A percentile compares a stretch with the other conserved stretches of the same genome.
phyloP scores from a whole-genome alignment of 30 jellyfish, hydroid and myxozoan genomes.

The Chironex yamaguchii region DNA sequence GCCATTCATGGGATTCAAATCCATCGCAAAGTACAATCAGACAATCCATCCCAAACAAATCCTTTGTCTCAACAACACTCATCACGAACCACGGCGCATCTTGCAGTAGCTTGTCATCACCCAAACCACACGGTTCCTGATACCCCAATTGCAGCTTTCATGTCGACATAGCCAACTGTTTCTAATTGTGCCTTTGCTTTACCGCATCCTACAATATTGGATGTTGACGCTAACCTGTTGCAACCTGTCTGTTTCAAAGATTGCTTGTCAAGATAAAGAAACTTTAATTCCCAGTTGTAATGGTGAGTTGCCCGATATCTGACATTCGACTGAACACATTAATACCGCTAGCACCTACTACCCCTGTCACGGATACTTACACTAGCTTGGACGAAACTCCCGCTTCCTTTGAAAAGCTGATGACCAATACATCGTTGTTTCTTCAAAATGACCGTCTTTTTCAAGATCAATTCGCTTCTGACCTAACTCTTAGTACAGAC shows the following conservation, averaged over 20 bases:
- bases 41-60: not conserved
- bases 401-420: constrained; percentile 14
- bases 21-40: not conserved
- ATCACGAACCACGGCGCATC: constrained; percentile 18
- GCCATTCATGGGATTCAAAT: not conserved
- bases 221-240: not conserved
- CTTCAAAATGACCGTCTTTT: constrained; percentile 24
- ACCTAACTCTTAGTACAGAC: too few species aligned
- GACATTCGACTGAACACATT: not conserved
- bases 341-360: not conserved
- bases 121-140: too few species aligned
- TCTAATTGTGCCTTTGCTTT: not conserved
- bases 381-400: too few species aligned
- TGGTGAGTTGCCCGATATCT: not conserved
- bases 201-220: not conserved
- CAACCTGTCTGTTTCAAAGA: not conserved
- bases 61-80: constrained; percentile 7
- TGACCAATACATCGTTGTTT: constrained; percentile 22
- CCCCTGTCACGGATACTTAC: too few species aligned
- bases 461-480: constrained; percentile 31
- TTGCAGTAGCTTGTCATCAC: too few species aligned
- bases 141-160: too few species aligned
- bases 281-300: too few species aligned
- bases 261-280: too few species aligned
- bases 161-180: not conserved